Base-by-base conservation (phyloP, 2,888 invertebrate species). In the Siphonodentalium dalli region DNA sequence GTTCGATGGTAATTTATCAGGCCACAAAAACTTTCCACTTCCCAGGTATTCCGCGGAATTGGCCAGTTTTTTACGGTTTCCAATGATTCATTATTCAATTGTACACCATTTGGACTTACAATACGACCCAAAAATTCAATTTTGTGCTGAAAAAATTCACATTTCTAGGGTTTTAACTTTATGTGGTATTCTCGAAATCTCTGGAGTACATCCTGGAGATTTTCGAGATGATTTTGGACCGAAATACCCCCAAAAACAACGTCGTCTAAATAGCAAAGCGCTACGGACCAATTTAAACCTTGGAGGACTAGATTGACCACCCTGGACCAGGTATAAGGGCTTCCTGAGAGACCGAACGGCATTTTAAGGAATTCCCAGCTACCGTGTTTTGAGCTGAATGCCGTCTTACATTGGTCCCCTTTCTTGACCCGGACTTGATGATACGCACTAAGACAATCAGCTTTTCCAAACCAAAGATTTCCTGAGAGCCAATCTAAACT, bases 1-100 rank as follows among this genome's bases (percentile, higher is more conserved):
- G 35, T 34, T 15, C 43, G n/a, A 11, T 43, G 39, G 13, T 51
- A 51, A 26, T 44, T 43, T 26, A 38, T 27, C 9, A 47, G 31
- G 2, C 47, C 31, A 13, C 33, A 20, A 21, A 47, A 47, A 5
- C 37, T 35, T 29, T 47, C 47, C 5, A 38, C 18, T 5, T 47
- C 47, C 24, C 31, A 29, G 9, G n/a, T 27, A n/a, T 8, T 33
- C 29, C 7, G 8, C 15, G 37, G 26, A 9, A 13, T n/a, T 27
- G 34, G 42, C 42, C 50, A 50, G 2, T 41, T 40, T n/a, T n/a
- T n/a, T n/a, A n/a, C n/a, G n/a, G n/a, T n/a, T n/a, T n/a, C n/a
- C n/a, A n/a, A n/a, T n/a, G n/a, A n/a, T n/a, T n/a, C n/a, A n/a
- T n/a, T n/a, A n/a, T n/a, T n/a, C n/a, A n/a, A n/a, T n/a, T n/a